Base-by-base conservation (phyloP, 2,888 invertebrate species). In the Nezara viridula region DNA sequence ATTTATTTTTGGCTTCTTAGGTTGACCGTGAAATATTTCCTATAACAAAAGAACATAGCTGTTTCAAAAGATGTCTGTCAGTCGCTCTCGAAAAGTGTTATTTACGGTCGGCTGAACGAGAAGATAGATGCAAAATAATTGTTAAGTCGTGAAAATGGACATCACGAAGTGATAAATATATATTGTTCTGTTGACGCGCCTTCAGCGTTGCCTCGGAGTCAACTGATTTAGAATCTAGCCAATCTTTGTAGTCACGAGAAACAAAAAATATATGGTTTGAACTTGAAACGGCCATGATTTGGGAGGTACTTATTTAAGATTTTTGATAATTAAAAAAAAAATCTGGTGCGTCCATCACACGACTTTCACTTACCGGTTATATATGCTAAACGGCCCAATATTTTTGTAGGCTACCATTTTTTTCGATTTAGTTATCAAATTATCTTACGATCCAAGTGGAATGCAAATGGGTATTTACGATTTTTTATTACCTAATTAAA, bases 121-220 rank as follows among this genome's bases (percentile, higher is more conserved):
- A 60, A 27, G 27, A 27, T 27, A 60, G 60, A 37, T 73, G 66
- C 66, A 73, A 73, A 73, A 73, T 73, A 73, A 73, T 73, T 73
- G 7, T 73, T 37, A 27, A 37, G 19, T 37, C 66, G 66, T 37
- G 66, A 73, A 37, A 73, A 37, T 32, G 6, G 2, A 73, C 66
- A 73, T 73, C 66, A 73, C 66, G 66, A 73, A 73, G 32, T 9
- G 9, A 19, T 73, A 73, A 37, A 37, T 73, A 73, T 37, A 73
- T 66, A 19, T 16, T 66, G 6, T 73, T 73, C 66, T 73, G 60
- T 2, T 27, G 27, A 14, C 6, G 27, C 10, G 7, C 19, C 66
- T 60, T 27, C 16, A 60, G 16, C 0, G 27, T 73, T 37, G 19
- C 19, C 21, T 73, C 32, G 19, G 27, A 32, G 19, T 73, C 37